Percentiles rank a stretch among this genome's conserved stretches.
Evolutionary conservation across 2,888 invertebrate species (phyloP).

Genomic region (Pristionchus fissidentatus): DNA sequence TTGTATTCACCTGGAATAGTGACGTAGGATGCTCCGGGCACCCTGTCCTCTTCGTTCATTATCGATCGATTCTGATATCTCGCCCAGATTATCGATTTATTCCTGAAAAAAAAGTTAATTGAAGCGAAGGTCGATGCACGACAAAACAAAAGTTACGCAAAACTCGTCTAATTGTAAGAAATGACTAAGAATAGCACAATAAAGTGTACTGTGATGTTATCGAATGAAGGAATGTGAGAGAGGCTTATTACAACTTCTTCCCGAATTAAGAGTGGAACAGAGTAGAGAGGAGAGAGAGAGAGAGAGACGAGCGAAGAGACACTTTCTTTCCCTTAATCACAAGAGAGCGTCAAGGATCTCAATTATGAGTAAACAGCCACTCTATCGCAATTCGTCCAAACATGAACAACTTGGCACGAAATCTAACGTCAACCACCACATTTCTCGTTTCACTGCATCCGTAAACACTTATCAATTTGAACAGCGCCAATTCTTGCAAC

Average conservation of each 20-base stretch:
- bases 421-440: too few species aligned
- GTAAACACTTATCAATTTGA: too few species aligned
- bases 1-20: slow-evolving; percentile 8
- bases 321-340: slow-evolving; percentile 1
- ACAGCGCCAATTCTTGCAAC: too few species aligned
- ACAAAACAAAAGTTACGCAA: too few species aligned
- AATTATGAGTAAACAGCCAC: too few species aligned
- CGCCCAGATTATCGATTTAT: background rate
- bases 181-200: too few species aligned
- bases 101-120: background rate
- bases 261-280: too few species aligned
- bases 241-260: background rate
- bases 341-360: background rate
- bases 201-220: background rate
- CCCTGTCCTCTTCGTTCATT: slow-evolving; percentile 11
- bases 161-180: background rate
- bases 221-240: background rate
- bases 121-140: too few species aligned
- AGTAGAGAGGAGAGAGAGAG: too few species aligned
- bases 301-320: background rate
- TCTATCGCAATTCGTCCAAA: too few species aligned
- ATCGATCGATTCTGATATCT: background rate
- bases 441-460: too few species aligned
- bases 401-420: too few species aligned
- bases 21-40: slow-evolving; percentile 23